These are phyloP conservation scores for Andrena bicolor DNA, from an alignment of 2,888 invertebrate genomes.

Conservation along the genomic window DNA sequence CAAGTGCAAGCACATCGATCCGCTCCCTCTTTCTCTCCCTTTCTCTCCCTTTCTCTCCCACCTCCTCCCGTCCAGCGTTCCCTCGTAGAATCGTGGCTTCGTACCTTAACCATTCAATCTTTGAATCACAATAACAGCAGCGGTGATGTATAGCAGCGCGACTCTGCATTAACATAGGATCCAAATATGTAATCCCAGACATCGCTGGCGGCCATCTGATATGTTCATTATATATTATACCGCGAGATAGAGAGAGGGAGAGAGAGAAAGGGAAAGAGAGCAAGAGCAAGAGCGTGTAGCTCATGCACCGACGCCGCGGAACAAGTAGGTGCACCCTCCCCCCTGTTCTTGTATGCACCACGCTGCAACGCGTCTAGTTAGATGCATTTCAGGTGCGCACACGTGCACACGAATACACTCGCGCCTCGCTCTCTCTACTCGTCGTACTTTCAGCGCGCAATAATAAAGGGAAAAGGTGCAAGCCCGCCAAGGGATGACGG, in stretches of 20 bases:
- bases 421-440: constrained; percentile 42
- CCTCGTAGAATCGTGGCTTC: constrained; percentile 59
- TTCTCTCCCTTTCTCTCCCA: constrained; percentile 13
- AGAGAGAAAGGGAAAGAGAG: not conserved
- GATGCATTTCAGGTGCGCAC: constrained; percentile 69
- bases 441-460: constrained; percentile 60
- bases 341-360: constrained; percentile 47
- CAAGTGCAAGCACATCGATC: constrained; percentile 70
- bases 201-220: constrained; percentile 75
- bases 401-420: constrained; percentile 61
- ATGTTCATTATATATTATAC: constrained; percentile 74
- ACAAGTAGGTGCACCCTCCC: constrained; percentile 64
- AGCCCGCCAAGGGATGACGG: not conserved
- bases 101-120: constrained; percentile 72
- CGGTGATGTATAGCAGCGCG: constrained; percentile 69
- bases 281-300: constrained; percentile 28
- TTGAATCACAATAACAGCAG: constrained; percentile 73
- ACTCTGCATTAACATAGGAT: constrained; percentile 73
- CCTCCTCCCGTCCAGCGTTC: constrained; percentile 24
- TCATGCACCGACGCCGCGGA: constrained; percentile 64
- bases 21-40: constrained; percentile 48
- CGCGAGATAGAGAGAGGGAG: constrained; percentile 24
- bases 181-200: constrained; percentile 75
- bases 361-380: constrained; percentile 69
- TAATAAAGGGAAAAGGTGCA: constrained; percentile 56